Conservation (phyloP, 2,888 invertebrate genomes). For the Melanophora roralis region DNA sequence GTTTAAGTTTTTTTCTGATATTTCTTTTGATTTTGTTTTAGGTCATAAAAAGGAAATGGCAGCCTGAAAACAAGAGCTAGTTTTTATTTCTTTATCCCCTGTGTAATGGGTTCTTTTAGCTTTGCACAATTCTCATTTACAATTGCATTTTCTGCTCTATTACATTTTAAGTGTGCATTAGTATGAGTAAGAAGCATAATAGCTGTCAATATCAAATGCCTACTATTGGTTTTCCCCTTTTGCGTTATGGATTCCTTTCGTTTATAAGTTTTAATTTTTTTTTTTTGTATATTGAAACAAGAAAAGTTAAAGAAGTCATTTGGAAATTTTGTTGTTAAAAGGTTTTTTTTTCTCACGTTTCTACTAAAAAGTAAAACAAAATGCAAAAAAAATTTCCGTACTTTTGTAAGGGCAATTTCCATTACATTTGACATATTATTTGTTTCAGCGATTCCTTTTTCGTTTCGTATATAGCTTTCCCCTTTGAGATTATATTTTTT, state of each 20-base stretch:
- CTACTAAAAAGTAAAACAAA: not conserved
- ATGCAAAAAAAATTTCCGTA: not conserved
- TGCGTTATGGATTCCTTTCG: not conserved
- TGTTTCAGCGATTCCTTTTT: not conserved
- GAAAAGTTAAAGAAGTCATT: conserved; percentile 38
- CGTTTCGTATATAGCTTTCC: not conserved
- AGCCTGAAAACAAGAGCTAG: conserved; percentile 17
- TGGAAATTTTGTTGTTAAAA: conserved; percentile 22
- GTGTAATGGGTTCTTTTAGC: not conserved
- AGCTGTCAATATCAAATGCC: conserved; percentile 15
- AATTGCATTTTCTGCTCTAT: conserved; percentile 61
- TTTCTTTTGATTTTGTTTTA: not conserved
- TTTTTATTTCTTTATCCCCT: not conserved
- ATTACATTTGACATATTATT: conserved; percentile 4
- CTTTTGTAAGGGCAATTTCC: conserved; percentile 1
- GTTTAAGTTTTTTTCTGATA: conserved; percentile 4
- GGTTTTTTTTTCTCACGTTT: not conserved
- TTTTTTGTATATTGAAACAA: not conserved
- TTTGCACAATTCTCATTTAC: conserved; percentile 19
- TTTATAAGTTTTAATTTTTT: not conserved
- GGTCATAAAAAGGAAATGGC: not conserved
- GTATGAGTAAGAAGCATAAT: not conserved
- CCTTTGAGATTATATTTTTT: not conserved
- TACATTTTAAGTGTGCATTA: conserved; percentile 23
- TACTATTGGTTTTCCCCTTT: not conserved